Evolutionary conservation across 2,113 vertebrate genomes (phyloP).

Genomic region (Peromyscus leucopus): DNA sequence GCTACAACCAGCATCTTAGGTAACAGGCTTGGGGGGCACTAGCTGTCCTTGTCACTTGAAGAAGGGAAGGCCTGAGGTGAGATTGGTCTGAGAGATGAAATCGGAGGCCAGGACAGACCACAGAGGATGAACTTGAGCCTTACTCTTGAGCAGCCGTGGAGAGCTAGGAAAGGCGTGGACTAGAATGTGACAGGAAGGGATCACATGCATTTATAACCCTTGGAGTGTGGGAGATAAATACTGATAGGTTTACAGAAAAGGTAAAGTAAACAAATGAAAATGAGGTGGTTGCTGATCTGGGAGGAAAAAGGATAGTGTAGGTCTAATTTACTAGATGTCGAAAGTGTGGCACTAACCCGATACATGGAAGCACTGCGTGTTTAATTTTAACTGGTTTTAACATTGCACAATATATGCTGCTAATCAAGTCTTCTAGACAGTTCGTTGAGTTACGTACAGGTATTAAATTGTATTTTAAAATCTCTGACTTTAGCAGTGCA

Average conservation of each 20-base stretch:
- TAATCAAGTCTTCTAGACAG: conserved; percentile 6
- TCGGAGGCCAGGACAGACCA: neutral
- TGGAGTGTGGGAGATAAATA: neutral
- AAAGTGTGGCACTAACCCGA: neutral
- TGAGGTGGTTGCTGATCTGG: neutral
- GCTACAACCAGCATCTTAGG: neutral
- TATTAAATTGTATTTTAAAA: conserved; percentile 24
- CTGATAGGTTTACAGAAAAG: neutral
- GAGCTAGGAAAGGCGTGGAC: neutral
- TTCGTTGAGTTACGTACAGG: neutral
- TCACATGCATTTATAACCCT: neutral
- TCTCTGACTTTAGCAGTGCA: neutral
- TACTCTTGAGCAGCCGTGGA: neutral
- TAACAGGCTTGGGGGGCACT: too few relatives aligned
- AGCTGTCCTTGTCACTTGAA: neutral
- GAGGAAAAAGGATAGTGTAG: neutral
- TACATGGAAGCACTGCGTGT: neutral
- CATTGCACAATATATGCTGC: neutral
- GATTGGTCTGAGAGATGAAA: neutral
- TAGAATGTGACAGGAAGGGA: neutral
- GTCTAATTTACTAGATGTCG: neutral
- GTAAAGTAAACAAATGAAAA: neutral
- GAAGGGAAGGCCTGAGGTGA: neutral
- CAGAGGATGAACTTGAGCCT: neutral
- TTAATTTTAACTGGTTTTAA: conserved; percentile 21